Evolutionary conservation across 2,888 invertebrate genomes (phyloP), one percentile per base, ranked within the genome.

Genomic region (Drosophila stalkeri): DNA sequence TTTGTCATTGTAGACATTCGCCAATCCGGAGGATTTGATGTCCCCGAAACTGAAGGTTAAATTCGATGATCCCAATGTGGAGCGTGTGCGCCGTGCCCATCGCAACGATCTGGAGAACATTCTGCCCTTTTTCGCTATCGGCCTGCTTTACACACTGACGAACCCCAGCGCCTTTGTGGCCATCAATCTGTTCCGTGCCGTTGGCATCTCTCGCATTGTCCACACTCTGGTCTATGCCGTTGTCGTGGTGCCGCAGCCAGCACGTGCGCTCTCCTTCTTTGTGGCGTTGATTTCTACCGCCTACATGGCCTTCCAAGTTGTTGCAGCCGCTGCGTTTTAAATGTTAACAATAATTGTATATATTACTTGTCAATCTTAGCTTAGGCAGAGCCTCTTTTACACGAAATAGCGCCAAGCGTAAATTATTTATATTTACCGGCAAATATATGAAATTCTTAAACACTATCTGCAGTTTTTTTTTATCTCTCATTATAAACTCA

Each of bases 61-160:
- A 79, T 91, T 91, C 35, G 93, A 93, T 76, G 93, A 94, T 79
- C 93, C 93, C 11, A 93, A 94, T 75, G 94, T 94, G 12, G 94
- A 94, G 85, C 92, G 94, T 73, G 93, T 94, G 7, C 92, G 94
- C 87, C 91, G 95, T 79, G 95, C 94, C 7, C 95, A 95, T 83
- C 93, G 93, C 76, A 95, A 95, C 83, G 95, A 95, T 89, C 81
- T 95, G 80, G 95, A 95, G 89, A 95, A 95, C 89, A 94, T 95
- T 72, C 87, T 94, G 4, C 93, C 94, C 7, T 95, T 95, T 88
- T 92, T 94, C 37, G 77, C 93, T 31, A 86, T 94, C 69, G 94
- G 94, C 11, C 89, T 94, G 2, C 91, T 94, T 14, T 95, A 94
- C 88, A 91, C 94, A 0, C 75, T 94, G 65, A 94, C 94, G 0